Conservation (phyloP, 2,113 vertebrate genomes). For the Etheostoma cragini region DNA sequence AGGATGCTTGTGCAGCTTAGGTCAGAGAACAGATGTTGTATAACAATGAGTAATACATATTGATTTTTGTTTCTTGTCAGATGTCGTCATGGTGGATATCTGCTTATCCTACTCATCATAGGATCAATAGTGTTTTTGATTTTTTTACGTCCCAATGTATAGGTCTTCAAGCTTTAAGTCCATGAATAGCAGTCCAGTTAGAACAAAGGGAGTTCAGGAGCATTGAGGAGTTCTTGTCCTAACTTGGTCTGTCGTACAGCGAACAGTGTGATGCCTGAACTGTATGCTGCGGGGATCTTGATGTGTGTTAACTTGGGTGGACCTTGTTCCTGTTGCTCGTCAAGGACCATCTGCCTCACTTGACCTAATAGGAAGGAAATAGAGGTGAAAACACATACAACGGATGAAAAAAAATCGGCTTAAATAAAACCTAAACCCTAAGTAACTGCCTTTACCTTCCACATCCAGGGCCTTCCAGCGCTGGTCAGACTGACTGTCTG, state of each 20-base stretch:
- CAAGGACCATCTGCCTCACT: slow-evolving; percentile 70
- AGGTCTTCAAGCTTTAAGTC: not conserved
- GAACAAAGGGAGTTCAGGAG: slow-evolving; percentile 74
- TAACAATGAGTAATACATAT: not conserved
- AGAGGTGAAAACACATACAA: not conserved
- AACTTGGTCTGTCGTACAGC: slow-evolving; percentile 57
- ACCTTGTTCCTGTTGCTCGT: slow-evolving; percentile 61
- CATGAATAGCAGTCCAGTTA: not conserved
- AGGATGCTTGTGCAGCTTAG: not conserved
- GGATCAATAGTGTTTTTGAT: not conserved
- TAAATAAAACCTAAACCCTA: too few relatives aligned
- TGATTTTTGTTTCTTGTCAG: not conserved
- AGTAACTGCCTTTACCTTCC: slow-evolving; percentile 64
- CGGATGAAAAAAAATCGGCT: not conserved
- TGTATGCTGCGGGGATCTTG: slow-evolving; percentile 82
- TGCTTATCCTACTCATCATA: not conserved
- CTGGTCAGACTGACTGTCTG: slow-evolving; percentile 25
- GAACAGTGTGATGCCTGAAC: slow-evolving; percentile 82
- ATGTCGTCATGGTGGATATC: not conserved
- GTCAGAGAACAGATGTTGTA: not conserved
- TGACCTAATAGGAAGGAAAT: slow-evolving; percentile 67
- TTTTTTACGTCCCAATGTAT: not conserved
- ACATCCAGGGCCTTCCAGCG: slow-evolving; percentile 80
- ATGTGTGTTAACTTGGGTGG: slow-evolving; percentile 64
- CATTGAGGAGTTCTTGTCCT: slow-evolving; percentile 69